phyloP scores from a whole-genome alignment of 2,113 vertebrate genomes.

The Megaceryle maxima region DNA sequence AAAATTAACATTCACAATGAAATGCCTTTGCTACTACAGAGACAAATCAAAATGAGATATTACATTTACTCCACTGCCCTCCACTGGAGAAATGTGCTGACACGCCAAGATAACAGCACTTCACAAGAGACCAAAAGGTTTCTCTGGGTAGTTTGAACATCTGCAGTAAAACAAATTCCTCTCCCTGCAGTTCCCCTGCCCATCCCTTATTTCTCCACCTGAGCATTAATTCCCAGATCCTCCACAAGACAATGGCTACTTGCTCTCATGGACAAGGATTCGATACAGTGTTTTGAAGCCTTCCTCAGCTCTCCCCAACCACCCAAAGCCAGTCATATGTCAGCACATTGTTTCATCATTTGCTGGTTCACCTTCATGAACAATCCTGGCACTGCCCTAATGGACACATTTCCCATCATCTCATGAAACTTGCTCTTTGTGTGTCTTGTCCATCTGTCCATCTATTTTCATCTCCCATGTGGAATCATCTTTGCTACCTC shows the following conservation, averaged over 20 bases:
- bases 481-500: background rate
- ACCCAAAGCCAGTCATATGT: background rate
- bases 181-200: background rate
- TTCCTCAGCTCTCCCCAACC: background rate
- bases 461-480: background rate
- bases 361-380: background rate
- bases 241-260: background rate
- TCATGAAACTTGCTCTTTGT: background rate
- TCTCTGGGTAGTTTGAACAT: background rate
- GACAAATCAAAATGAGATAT: background rate
- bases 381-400: background rate
- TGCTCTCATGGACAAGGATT: background rate
- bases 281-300: background rate
- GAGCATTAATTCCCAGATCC: background rate
- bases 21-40: background rate
- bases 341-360: background rate
- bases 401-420: fast-evolving
- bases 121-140: background rate
- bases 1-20: background rate
- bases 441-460: background rate
- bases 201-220: background rate
- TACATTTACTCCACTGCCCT: background rate
- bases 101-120: background rate
- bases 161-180: background rate
- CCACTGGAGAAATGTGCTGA: background rate